A percentile compares a stretch with the other conserved stretches of the same genome.
These are phyloP conservation scores for Sinotaia quadrata DNA, from an alignment of 2,888 invertebrate genomes.

Conservation along the genomic window DNA sequence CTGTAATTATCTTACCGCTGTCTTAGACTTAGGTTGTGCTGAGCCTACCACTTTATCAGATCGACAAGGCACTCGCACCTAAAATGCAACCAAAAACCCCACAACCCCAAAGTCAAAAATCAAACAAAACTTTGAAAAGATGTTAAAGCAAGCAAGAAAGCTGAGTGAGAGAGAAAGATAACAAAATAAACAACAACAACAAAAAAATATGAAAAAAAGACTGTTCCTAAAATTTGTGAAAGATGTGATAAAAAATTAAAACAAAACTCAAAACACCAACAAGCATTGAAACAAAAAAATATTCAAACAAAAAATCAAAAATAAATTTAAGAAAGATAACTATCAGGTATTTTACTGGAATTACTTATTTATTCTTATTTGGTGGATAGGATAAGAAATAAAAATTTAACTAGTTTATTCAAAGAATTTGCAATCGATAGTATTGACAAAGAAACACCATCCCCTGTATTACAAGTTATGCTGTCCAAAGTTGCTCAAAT, in stretches of 20 bases:
- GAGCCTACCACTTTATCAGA: slow-evolving; percentile 68
- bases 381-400: no score
- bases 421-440: no score
- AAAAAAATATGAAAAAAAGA: not conserved
- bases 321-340: no score
- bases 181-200: not conserved
- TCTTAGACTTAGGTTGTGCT: slow-evolving; percentile 32
- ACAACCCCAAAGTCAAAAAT: slow-evolving; percentile 16
- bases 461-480: no score
- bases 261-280: slow-evolving; percentile 4
- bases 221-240: not conserved
- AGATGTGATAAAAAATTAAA: not conserved
- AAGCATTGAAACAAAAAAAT: not conserved
- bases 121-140: not conserved
- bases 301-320: slow-evolving; percentile 1
- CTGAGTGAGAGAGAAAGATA: not conserved
- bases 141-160: not conserved
- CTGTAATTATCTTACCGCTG: slow-evolving; percentile 38
- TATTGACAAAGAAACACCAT: no score
- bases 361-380: no score
- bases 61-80: slow-evolving; percentile 79
- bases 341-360: no score
- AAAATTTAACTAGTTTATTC: no score
- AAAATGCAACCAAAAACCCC: slow-evolving; percentile 32
- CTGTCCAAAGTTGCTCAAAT: no score